These are phyloP conservation scores for Arbacia lixula DNA, from an alignment of 53 echinoderm and acorn worm genomes.

Conservation along the genomic window DNA sequence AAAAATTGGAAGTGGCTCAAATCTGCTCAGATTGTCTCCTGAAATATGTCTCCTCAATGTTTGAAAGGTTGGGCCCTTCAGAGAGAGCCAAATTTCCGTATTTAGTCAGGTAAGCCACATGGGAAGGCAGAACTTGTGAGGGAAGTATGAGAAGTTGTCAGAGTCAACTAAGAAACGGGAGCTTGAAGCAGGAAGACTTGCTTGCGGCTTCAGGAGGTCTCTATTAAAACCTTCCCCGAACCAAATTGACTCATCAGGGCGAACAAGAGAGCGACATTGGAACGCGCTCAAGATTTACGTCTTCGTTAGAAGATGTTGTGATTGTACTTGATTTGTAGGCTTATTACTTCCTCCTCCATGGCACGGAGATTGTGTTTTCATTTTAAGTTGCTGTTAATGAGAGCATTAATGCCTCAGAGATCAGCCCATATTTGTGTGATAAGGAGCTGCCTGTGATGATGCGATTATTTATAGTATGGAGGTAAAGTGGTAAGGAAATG, in stretches of 20 bases:
- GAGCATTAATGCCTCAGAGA: constrained; percentile 24
- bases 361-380: background rate
- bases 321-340: constrained; percentile 49
- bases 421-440: constrained; percentile 23
- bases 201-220: constrained; percentile 55
- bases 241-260: constrained; percentile 53
- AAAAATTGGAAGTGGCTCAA: background rate
- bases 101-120: constrained; percentile 54
- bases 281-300: constrained; percentile 53
- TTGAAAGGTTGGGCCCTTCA: constrained; percentile 31
- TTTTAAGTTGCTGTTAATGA: constrained; percentile 10
- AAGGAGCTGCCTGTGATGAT: constrained; percentile 26
- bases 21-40: constrained; percentile 15
- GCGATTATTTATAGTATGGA: constrained; percentile 36
- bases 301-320: constrained; percentile 53
- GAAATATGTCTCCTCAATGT: background rate
- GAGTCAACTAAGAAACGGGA: constrained; percentile 39
- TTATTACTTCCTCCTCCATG: constrained; percentile 30
- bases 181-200: constrained; percentile 49
- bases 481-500: constrained; percentile 22
- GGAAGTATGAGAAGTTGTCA: constrained; percentile 47
- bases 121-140: constrained; percentile 37
- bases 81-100: constrained; percentile 39
- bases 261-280: constrained; percentile 28
- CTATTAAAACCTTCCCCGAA: constrained; percentile 62